Conservation (phyloP, 2,113 vertebrate genomes). For the Oxyruncus cristatus region DNA sequence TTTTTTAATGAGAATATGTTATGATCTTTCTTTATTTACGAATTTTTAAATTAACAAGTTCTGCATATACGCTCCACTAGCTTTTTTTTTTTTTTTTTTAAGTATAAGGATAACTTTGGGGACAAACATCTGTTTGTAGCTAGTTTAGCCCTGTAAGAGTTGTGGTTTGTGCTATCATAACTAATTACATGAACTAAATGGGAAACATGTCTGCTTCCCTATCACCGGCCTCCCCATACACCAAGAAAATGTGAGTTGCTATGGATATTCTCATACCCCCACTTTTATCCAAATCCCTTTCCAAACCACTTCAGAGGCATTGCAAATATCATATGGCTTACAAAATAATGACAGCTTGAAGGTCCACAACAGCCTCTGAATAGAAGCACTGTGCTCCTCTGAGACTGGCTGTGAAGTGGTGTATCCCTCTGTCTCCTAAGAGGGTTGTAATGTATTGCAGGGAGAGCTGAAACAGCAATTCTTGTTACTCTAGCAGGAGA, state of each 20-base stretch:
- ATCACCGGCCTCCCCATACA: not conserved
- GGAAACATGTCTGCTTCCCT: not conserved
- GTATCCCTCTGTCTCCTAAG: not conserved
- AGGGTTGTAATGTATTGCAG: not conserved
- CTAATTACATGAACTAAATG: not conserved
- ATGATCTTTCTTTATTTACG: not conserved
- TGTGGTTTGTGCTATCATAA: not conserved
- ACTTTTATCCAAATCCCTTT: not conserved
- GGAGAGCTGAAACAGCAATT: not conserved
- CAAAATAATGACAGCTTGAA: not conserved
- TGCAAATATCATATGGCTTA: not conserved
- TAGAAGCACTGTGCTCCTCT: not conserved
- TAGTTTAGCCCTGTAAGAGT: not conserved
- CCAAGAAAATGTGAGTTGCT: not conserved
- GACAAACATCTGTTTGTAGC: not conserved
- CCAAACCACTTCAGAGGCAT: not conserved
- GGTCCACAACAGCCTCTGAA: not conserved
- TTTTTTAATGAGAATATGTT: not conserved
- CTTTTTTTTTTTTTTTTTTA: not conserved
- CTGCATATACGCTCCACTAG: not conserved
- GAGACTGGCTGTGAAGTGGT: not conserved
- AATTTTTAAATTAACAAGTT: not conserved
- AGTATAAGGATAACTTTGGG: not conserved
- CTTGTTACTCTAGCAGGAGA: not conserved
- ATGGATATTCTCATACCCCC: not conserved